Evolutionary conservation across 2,888 invertebrate genomes (phyloP).

Genomic region (Drosophila kambysellisi): DNA sequence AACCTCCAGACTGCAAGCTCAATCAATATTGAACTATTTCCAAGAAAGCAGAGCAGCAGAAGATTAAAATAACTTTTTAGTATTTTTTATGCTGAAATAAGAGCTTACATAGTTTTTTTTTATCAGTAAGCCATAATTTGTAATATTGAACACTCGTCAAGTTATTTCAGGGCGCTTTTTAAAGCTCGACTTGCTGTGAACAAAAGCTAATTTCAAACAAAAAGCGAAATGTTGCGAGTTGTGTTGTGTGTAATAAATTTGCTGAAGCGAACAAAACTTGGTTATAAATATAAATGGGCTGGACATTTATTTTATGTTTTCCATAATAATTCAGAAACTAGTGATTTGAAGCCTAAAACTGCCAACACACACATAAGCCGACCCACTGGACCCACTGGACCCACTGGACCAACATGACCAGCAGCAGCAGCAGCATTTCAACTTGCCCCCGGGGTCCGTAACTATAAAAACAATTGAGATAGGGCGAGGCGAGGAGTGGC

Average conservation of each 20-base stretch:
- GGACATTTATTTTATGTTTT: slow-evolving; percentile 77
- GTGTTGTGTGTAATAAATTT: slow-evolving; percentile 60
- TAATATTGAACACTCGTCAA: neutral
- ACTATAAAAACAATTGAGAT: slow-evolving; percentile 64
- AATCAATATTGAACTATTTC: neutral
- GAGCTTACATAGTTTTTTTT: neutral
- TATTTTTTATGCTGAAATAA: neutral
- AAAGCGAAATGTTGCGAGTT: slow-evolving; percentile 35
- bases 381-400: slow-evolving; percentile 22
- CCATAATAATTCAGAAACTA: slow-evolving; percentile 78
- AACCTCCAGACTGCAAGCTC: neutral
- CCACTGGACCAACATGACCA: slow-evolving; percentile 36
- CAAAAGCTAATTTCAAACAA: slow-evolving; percentile 44
- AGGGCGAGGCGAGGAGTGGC: neutral
- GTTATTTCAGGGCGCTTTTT: slow-evolving; percentile 11
- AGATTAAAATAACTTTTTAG: neutral
- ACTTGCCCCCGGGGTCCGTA: slow-evolving; percentile 31
- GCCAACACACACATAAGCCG: slow-evolving; percentile 74
- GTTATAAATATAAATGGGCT: slow-evolving; percentile 77
- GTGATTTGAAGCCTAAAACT: slow-evolving; percentile 72
- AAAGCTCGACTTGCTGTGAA: slow-evolving; percentile 8
- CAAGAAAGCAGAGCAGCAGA: neutral
- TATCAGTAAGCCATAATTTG: neutral
- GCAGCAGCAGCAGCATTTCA: slow-evolving; percentile 23
- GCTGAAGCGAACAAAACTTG: slow-evolving; percentile 67